phyloP scores from a whole-genome alignment of 2,797 vertebrate genomes.

The Myotis myotis region DNA sequence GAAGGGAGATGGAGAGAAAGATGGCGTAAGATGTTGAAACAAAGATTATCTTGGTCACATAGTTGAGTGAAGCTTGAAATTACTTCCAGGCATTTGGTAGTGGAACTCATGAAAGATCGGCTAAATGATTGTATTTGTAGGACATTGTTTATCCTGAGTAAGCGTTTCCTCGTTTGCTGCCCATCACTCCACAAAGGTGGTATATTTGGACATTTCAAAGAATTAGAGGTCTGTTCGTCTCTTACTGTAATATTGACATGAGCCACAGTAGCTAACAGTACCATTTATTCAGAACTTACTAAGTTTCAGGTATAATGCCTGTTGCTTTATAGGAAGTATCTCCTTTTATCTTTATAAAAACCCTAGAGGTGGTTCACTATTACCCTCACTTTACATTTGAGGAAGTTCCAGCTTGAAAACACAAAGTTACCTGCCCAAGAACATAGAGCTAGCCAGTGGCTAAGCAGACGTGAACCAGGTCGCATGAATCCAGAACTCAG shows the following conservation, averaged over 20 bases:
- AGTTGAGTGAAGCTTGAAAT: slow-evolving; percentile 6
- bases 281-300: not conserved
- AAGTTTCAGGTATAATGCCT: not conserved
- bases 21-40: not conserved
- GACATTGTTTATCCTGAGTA: not conserved
- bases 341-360: slow-evolving; percentile 5
- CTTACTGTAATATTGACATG: not conserved
- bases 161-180: not conserved
- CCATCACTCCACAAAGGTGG: not conserved
- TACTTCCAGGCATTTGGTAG: not conserved
- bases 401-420: not conserved
- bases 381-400: not conserved
- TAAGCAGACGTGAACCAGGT: not conserved
- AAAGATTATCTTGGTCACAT: not conserved
- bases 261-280: not conserved
- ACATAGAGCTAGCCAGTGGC: not conserved
- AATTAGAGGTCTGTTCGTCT: not conserved
- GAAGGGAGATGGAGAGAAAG: not conserved
- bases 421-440: not conserved
- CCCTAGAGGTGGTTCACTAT: not conserved
- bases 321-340: not conserved
- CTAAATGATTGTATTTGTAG: not conserved
- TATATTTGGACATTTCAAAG: not conserved
- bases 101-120: not conserved
- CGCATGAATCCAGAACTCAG: not conserved